Conservation (phyloP, 2,797 vertebrate species). For the Urophycis tenuis region DNA sequence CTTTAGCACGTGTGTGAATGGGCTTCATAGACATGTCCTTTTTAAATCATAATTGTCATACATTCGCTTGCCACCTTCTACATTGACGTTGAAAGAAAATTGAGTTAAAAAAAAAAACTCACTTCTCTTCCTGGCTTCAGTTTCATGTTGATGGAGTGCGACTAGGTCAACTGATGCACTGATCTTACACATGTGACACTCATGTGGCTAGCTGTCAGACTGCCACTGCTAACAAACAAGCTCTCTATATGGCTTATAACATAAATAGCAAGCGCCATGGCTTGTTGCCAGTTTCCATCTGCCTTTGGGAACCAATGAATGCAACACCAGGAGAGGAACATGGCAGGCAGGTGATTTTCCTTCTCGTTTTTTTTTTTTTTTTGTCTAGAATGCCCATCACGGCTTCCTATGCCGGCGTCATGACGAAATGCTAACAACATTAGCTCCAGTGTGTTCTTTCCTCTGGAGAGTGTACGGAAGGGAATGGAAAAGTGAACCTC, state of each 20-base stretch:
- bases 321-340: not conserved
- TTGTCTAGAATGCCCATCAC: slow-evolving; percentile 22
- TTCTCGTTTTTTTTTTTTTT: slow-evolving; percentile 38
- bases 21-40: not conserved
- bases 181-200: not conserved
- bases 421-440: slow-evolving; percentile 19
- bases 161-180: not conserved
- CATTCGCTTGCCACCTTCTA: not conserved
- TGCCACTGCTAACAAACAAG: not conserved
- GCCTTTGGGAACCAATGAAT: not conserved
- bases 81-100: not conserved
- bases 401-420: slow-evolving; percentile 30
- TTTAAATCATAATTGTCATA: not conserved
- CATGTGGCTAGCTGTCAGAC: not conserved
- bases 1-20: not conserved
- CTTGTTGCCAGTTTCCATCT: not conserved
- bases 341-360: not conserved
- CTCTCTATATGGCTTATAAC: not conserved
- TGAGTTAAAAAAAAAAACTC: not conserved
- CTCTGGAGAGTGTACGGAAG: slow-evolving; percentile 46
- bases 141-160: not conserved
- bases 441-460: slow-evolving; percentile 48
- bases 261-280: not conserved
- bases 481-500: slow-evolving; percentile 38
- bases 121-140: not conserved